Evolutionary conservation across 2,113 vertebrate species (phyloP), one percentile per base, ranked within the genome.

Genomic region (Rhipidura dahli): DNA sequence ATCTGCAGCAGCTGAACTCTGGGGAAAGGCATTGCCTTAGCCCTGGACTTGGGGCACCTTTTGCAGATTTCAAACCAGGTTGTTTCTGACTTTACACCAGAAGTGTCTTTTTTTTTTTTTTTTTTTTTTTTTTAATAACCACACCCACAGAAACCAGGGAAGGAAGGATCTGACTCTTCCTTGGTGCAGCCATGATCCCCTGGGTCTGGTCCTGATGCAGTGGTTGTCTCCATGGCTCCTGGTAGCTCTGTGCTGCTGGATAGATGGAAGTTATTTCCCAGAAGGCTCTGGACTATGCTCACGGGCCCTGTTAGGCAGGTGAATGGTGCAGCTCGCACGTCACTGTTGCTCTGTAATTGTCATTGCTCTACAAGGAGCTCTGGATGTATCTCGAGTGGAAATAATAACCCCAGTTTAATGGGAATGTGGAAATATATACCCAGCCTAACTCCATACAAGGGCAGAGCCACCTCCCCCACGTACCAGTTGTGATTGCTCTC

Each of bases 181-280:
- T 73, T 30, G 93, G 53, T n/a, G 89, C 92, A 84, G 90, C 84
- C 26, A 6, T 89, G 71, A 91, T 70, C 18, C 40, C 50, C 92
- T 69, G 97, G 42, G 79, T 76, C 90, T 97, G 95, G 51, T 80
- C 90, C 93, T 92, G 91, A 40, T 22, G 61, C 89, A 87, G 3
- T 91, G 64, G 90, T 54, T 93, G 79, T 97, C 96, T 98, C 96
- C 95, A 33, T 93, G 97, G 96, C 95, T 95, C 96, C 95, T 86
- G 93, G 69, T 49, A 90, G 86, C 79, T 78, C 83, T 61, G 82
- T 64, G 92, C 93, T 83, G 81, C 90, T 49, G 89, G 97, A 96
- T 97, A 45, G 71, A 81, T 96, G 95, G 90, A 97, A 94, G 88
- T 98, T 95, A 97, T 96, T 96, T 97, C 97, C 97, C 97, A 93